A percentile compares a stretch with the other conserved stretches of the same genome.
Conservation (phyloP, 1,140 invertebrate species). For the Pissodes strobi region DNA sequence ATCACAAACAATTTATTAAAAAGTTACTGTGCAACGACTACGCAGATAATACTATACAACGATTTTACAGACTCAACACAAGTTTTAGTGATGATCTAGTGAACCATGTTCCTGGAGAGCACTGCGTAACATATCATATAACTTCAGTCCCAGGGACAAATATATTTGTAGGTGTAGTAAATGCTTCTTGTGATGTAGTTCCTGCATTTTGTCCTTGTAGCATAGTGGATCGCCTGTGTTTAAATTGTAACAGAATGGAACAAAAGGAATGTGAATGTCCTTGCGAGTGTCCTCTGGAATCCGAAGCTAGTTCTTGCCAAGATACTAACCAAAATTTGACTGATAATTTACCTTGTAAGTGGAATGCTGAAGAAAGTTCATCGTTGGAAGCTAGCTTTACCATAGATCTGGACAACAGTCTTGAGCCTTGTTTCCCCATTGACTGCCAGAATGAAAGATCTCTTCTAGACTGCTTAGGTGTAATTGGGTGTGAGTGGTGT, state of each 20-base stretch:
- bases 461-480: conserved; percentile 78
- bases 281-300: conserved; percentile 83
- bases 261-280: conserved; percentile 94
- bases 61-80: conserved; percentile 83
- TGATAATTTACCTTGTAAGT: conserved; percentile 36
- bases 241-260: conserved; percentile 94
- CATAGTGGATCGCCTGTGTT: conserved; percentile 83
- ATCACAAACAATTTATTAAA: conserved; percentile 79
- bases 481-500: conserved; percentile 92
- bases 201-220: conserved; percentile 92
- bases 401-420: conserved; percentile 58
- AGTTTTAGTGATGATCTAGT: conserved; percentile 74
- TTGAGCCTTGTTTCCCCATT: conserved; percentile 71
- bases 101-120: conserved; percentile 85
- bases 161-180: conserved; percentile 85
- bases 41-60: conserved; percentile 74
- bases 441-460: conserved; percentile 78
- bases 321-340: conserved; percentile 23
- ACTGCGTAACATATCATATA: conserved; percentile 88
- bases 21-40: conserved; percentile 83
- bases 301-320: conserved; percentile 53
- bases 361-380: conserved; percentile 34
- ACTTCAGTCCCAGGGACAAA: conserved; percentile 82
- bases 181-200: conserved; percentile 78
- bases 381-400: conserved; percentile 54